Conservation (phyloP, 2,113 vertebrate species). For the Tinamus guttatus region DNA sequence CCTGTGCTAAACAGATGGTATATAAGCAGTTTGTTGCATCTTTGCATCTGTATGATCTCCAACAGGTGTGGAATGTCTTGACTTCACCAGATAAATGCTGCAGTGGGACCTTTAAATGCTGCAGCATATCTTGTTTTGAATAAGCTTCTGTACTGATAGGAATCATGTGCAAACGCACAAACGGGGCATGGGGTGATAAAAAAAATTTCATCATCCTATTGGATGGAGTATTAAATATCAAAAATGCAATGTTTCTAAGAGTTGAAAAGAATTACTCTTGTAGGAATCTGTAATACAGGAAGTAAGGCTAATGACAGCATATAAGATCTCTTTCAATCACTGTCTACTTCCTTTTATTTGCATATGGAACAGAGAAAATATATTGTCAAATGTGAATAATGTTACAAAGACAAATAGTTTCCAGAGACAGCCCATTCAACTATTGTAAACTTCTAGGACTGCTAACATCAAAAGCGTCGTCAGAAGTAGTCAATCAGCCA, state of each 20-base stretch:
- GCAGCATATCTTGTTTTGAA: not conserved
- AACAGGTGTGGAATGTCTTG: not conserved
- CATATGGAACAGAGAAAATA: not conserved
- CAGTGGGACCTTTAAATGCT: not conserved
- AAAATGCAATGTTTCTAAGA: not conserved
- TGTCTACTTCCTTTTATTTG: not conserved
- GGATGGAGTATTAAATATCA: not conserved
- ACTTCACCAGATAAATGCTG: not conserved
- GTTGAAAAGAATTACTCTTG: not conserved
- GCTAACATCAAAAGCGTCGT: conserved; percentile 22
- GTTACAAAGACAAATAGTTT: not conserved
- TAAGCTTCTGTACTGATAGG: not conserved
- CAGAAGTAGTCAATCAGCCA: conserved; percentile 34
- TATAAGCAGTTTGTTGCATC: not conserved
- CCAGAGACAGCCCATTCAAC: not conserved
- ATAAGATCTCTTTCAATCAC: not conserved
- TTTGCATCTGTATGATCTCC: not conserved
- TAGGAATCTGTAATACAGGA: not conserved
- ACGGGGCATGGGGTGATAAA: not conserved
- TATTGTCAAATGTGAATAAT: not conserved
- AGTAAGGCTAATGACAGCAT: not conserved
- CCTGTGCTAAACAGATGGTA: not conserved
- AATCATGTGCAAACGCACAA: not conserved
- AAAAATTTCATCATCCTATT: not conserved
- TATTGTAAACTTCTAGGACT: not conserved